phyloP scores from a whole-genome alignment of 2,113 vertebrate species.

The Paracanthobrama guichenoti region DNA sequence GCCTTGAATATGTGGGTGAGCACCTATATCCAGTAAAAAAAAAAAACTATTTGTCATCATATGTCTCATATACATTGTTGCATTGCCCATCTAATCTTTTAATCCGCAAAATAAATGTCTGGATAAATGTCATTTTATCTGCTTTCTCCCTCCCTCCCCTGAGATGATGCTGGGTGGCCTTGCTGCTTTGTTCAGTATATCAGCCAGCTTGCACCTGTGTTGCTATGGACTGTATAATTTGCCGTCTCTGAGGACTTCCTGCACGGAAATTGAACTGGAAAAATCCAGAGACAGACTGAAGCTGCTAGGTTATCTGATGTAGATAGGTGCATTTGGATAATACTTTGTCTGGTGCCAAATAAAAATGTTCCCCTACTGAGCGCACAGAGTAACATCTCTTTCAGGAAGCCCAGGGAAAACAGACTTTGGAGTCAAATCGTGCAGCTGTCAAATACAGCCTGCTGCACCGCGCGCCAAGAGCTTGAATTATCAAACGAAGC shows the following conservation, averaged over 20 bases:
- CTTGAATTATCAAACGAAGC: not conserved
- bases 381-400: slow-evolving; percentile 40
- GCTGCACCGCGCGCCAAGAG: not conserved
- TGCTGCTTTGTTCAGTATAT: slow-evolving; percentile 37
- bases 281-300: slow-evolving; percentile 42
- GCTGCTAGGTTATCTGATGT: slow-evolving; percentile 51
- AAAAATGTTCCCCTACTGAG: slow-evolving; percentile 16
- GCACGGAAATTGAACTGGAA: slow-evolving; percentile 48
- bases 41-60: slow-evolving; percentile 44
- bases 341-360: slow-evolving; percentile 49
- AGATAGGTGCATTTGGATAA: slow-evolving; percentile 55
- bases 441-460: slow-evolving; percentile 33
- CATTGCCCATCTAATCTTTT: slow-evolving; percentile 65
- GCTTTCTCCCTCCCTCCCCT: slow-evolving; percentile 44
- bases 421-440: slow-evolving; percentile 27
- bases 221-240: slow-evolving; percentile 46
- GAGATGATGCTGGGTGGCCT: slow-evolving; percentile 33
- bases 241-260: slow-evolving; percentile 38
- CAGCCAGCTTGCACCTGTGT: slow-evolving; percentile 43
- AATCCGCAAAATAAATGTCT: slow-evolving; percentile 64
- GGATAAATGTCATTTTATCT: slow-evolving; percentile 66
- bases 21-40: not conserved
- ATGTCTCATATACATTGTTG: slow-evolving; percentile 54
- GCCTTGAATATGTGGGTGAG: not conserved
- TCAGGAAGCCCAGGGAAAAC: slow-evolving; percentile 30